These are phyloP conservation scores for Melanotaenia trifasciata DNA, from an alignment of 2,797 vertebrate genomes.

Conservation along the genomic window DNA sequence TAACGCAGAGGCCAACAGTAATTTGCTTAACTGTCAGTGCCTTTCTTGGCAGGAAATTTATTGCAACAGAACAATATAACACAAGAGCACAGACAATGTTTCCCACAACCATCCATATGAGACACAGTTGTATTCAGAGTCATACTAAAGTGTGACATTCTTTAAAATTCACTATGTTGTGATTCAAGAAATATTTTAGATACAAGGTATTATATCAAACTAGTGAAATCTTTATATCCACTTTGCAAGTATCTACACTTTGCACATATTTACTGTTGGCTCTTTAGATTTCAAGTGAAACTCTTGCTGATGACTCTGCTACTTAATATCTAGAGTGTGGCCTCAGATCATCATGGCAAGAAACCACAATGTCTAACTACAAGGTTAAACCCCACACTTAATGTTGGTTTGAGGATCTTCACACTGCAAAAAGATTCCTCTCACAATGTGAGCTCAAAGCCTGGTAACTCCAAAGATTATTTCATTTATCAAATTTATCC, in stretches of 20 bases:
- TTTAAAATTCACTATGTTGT: slow-evolving; percentile 10
- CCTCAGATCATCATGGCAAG: neutral
- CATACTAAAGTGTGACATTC: slow-evolving; percentile 13
- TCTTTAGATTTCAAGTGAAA: slow-evolving; percentile 11
- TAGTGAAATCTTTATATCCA: slow-evolving; percentile 6
- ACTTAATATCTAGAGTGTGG: neutral
- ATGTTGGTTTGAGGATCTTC: neutral
- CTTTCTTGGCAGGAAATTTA: slow-evolving; percentile 35
- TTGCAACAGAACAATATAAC: slow-evolving; percentile 17
- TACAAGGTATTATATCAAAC: neutral
- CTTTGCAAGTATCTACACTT: slow-evolving; percentile 9
- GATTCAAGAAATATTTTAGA: neutral
- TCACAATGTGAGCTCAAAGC: slow-evolving; percentile 9
- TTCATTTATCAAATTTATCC: neutral
- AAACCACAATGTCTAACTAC: neutral
- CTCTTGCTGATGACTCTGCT: slow-evolving; percentile 1
- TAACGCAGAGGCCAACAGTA: slow-evolving; percentile 19
- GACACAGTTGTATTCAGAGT: neutral
- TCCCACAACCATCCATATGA: slow-evolving; percentile 12
- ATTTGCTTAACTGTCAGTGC: slow-evolving; percentile 27
- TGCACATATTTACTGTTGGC: neutral
- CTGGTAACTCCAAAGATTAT: slow-evolving; percentile 1
- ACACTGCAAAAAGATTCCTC: slow-evolving; percentile 11
- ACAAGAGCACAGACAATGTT: slow-evolving; percentile 19
- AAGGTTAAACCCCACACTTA: slow-evolving; percentile 12